Evolutionary conservation across 1,140 invertebrate species (phyloP), one percentile per base, ranked within the genome.

Genomic region (Scaptomyza montana): DNA sequence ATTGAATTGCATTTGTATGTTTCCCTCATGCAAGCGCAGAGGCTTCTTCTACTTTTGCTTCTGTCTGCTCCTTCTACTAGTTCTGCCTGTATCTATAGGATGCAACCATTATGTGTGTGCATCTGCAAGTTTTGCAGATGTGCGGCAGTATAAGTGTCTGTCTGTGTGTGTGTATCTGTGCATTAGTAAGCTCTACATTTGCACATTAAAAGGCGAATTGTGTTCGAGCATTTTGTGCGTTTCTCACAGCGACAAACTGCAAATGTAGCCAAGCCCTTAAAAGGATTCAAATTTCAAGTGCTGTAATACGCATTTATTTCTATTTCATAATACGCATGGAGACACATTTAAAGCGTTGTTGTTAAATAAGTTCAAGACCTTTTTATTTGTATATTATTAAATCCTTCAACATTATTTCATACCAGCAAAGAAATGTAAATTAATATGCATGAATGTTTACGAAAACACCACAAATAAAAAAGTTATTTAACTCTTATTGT

Each of bases 1-100:
- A 89, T 82, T 81, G 86, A 90, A 90, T 90, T 90, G 87, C 86
- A 90, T 86, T 90, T 90, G 78, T 90, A 66, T 90, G 85, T 89
- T 90, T 60, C 65, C 36, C 59, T 50, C 74, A 76, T 76, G 69
- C 66, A 66, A 67, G 62, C 68, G 68, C 33, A 8, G 54, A 54
- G 81, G 50, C 69, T 61, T 72, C 57, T 16, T 13, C 13, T 25
- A 0, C 39, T 36, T 19, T 41, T 61, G 39, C 33, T 13, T 43
- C 47, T 54, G 13, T 72, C 57, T 16, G 12, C 39, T 36, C n/a
- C 28, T 61, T 25, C 33, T 13, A 39, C 47, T 54, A 16, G 16
- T 30, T 30, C 45, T 64, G 49, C 28, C 30, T 54, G 71, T 65
- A 84, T 84, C 80, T 75, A 64, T 73, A 46, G 67, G 77, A 87